Evolutionary conservation across 2,888 invertebrate genomes (phyloP).

Genomic region (Eurois occulta): DNA sequence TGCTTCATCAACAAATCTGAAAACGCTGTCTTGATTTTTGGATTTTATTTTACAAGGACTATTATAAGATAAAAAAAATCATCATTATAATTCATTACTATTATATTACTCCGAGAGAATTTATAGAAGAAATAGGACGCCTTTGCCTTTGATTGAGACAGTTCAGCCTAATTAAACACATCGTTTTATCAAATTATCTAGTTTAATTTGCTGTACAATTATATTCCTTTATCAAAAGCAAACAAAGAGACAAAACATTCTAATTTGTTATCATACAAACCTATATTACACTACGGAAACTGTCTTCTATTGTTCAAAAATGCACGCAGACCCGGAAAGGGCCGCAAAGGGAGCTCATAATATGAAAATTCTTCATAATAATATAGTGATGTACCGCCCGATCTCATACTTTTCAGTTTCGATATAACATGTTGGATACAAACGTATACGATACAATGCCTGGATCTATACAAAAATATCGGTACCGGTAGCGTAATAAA

Average conservation of each 20-base stretch:
- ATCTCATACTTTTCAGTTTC: not conserved
- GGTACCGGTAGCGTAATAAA: not conserved
- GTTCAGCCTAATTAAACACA: not conserved
- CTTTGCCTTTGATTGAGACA: not conserved
- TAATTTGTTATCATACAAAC: not conserved
- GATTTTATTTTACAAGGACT: not conserved
- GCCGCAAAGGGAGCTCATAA: not conserved
- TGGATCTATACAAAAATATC: not conserved
- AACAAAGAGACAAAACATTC: slow-evolving; percentile 17
- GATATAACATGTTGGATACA: not conserved
- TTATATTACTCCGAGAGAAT: too few relatives aligned
- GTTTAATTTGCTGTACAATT: not conserved
- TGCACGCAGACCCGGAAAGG: slow-evolving; percentile 31
- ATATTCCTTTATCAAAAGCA: not conserved
- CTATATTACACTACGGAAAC: not conserved
- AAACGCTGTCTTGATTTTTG: too few relatives aligned
- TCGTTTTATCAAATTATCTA: not conserved
- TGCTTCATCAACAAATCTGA: too few relatives aligned
- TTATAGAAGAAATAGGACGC: too few relatives aligned
- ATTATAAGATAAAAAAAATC: not conserved
- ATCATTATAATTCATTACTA: too few relatives aligned
- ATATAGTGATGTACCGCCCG: not conserved
- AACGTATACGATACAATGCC: not conserved
- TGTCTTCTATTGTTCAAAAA: slow-evolving; percentile 28
- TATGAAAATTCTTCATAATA: slow-evolving; percentile 21